phyloP scores from a whole-genome alignment of 2,113 vertebrate species.

The Xiphorhynchus elegans region DNA sequence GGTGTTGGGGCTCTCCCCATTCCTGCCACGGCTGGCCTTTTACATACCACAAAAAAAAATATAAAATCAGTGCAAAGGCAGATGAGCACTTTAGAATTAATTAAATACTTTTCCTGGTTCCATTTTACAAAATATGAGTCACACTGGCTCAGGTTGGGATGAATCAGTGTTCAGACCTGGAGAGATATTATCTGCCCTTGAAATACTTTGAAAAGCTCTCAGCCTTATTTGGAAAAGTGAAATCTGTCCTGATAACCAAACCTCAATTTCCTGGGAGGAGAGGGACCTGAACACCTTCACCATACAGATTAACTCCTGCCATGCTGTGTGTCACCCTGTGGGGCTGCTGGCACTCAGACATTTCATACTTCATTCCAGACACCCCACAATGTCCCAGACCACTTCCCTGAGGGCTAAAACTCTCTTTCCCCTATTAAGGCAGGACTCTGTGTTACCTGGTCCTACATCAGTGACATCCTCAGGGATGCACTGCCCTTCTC shows the following conservation, averaged over 20 bases:
- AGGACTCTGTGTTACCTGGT: background rate
- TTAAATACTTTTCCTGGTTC: slow-evolving; percentile 45
- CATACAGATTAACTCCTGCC: background rate
- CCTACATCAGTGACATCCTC: rapidly evolving
- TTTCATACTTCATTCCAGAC: background rate
- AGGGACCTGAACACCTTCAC: background rate
- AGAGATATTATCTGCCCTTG: background rate
- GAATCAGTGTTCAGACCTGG: background rate
- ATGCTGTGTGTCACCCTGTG: background rate
- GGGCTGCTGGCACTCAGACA: background rate
- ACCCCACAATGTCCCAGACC: rapidly evolving
- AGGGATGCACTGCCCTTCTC: background rate
- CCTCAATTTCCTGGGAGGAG: background rate
- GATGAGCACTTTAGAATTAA: background rate
- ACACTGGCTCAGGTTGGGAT: background rate
- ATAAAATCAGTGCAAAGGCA: background rate
- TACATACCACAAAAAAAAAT: background rate
- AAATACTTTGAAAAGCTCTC: background rate
- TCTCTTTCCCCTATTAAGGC: background rate
- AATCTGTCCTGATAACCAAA: background rate
- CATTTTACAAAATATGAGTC: slow-evolving; percentile 32
- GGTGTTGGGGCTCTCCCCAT: rapidly evolving
- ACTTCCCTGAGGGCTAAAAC: background rate
- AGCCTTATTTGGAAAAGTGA: background rate
- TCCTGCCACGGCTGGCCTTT: background rate